A percentile compares a stretch with the other conserved stretches of the same genome.
phyloP scores from a whole-genome alignment of 2,888 invertebrate genomes.

The Cataglyphis altisquamis region DNA sequence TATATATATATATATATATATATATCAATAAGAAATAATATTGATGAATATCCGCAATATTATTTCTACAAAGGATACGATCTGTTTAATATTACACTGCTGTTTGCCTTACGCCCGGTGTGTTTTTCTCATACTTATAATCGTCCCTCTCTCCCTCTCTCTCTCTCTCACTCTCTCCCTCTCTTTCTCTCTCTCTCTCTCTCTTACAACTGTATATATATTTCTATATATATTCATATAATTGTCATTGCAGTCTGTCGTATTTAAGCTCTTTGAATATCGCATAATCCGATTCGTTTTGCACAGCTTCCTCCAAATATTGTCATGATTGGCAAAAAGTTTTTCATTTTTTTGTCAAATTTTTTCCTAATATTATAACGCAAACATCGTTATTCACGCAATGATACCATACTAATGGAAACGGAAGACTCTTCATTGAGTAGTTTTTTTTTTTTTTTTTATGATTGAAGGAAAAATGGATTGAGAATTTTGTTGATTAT shows the following conservation, averaged over 20 bases:
- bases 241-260: constrained; percentile 82
- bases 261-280: constrained; percentile 81
- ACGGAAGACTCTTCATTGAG: constrained; percentile 60
- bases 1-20: constrained; percentile 49
- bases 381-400: constrained; percentile 17
- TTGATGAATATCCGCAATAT: constrained; percentile 73
- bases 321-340: constrained; percentile 79
- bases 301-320: constrained; percentile 76
- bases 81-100: constrained; percentile 78
- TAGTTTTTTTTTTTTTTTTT: background rate
- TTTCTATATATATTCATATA: constrained; percentile 74
- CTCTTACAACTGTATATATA: constrained; percentile 46
- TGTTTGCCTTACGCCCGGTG: constrained; percentile 68
- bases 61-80: constrained; percentile 71
- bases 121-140: constrained; percentile 66
- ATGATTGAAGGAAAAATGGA: background rate
- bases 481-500: constrained; percentile 8
- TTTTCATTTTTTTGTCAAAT: constrained; percentile 27
- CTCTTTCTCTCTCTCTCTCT: constrained; percentile 20
- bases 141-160: constrained; percentile 41
- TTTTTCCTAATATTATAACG: constrained; percentile 33
- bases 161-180: background rate
- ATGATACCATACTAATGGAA: constrained; percentile 25
- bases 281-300: constrained; percentile 69
- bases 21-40: constrained; percentile 76